Evolutionary conservation across 2,113 vertebrate genomes (phyloP).

Genomic region (Gnathonemus echidnorhynchus): DNA sequence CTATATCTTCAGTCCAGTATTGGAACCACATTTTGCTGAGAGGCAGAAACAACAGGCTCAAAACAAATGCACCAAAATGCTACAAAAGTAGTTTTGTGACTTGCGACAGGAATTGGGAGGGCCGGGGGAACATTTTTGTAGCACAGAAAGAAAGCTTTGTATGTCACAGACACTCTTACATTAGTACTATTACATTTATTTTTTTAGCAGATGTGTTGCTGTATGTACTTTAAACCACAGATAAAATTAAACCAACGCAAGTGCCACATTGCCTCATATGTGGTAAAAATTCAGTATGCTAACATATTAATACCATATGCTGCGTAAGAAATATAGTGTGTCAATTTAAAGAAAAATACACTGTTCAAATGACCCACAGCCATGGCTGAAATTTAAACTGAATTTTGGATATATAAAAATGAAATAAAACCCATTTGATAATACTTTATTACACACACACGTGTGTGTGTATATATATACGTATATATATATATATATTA

Average conservation of each 20-base stretch:
- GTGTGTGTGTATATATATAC: not conserved
- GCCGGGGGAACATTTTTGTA: not conserved
- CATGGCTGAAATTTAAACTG: not conserved
- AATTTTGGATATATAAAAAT: not conserved
- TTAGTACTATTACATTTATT: not conserved
- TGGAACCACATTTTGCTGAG: not conserved
- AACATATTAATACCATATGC: conserved; percentile 1
- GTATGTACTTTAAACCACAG: not conserved
- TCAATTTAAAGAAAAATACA: not conserved
- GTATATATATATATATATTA: not conserved
- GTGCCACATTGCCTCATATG: not conserved
- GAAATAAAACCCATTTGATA: not conserved
- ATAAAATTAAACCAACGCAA: not conserved
- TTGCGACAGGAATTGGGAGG: not conserved
- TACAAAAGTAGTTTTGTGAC: not conserved
- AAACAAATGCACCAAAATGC: not conserved
- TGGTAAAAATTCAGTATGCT: not conserved
- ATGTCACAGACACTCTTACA: not conserved
- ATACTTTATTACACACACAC: not conserved
- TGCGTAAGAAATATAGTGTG: not conserved
- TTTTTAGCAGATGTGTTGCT: conserved; percentile 1
- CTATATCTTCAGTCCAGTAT: not conserved
- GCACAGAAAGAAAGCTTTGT: not conserved
- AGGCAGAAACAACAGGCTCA: not conserved
- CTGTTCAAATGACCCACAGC: not conserved